Conservation (phyloP, 2,797 vertebrate species). For the Benthosema pterotum region DNA sequence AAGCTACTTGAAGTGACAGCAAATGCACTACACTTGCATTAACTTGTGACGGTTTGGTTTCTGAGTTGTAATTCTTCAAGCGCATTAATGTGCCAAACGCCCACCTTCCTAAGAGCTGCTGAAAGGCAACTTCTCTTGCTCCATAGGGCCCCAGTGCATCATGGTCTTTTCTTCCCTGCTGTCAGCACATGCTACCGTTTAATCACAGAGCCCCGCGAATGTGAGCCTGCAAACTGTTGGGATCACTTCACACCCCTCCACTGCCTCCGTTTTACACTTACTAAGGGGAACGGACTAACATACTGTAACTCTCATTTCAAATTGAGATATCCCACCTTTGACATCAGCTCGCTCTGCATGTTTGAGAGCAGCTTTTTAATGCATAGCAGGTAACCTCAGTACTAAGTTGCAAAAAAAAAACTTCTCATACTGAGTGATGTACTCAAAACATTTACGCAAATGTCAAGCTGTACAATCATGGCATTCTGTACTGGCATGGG, state of each 20-base stretch:
- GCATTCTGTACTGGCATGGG: too few species aligned
- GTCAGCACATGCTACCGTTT: slow-evolving; percentile 77
- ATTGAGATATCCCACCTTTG: too few species aligned
- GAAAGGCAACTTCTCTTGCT: slow-evolving; percentile 31
- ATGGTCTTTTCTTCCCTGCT: slow-evolving; percentile 54
- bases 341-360: too few species aligned
- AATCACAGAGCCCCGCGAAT: slow-evolving; percentile 58
- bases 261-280: slow-evolving; percentile 23
- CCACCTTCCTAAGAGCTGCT: slow-evolving; percentile 20
- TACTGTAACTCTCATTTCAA: background rate
- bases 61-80: background rate
- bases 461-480: too few species aligned
- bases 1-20: too few species aligned
- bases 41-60: background rate
- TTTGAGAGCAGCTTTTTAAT: too few species aligned
- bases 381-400: too few species aligned
- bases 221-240: slow-evolving; percentile 49
- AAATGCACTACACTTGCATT: too few species aligned
- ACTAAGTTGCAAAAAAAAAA: too few species aligned
- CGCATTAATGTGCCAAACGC: background rate
- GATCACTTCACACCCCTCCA: slow-evolving; percentile 50
- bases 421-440: too few species aligned
- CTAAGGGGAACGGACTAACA: slow-evolving; percentile 1
- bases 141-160: slow-evolving; percentile 46
- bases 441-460: too few species aligned